Base-by-base conservation (phyloP, 2,797 vertebrate species). In the Rhodeus uyekii region DNA sequence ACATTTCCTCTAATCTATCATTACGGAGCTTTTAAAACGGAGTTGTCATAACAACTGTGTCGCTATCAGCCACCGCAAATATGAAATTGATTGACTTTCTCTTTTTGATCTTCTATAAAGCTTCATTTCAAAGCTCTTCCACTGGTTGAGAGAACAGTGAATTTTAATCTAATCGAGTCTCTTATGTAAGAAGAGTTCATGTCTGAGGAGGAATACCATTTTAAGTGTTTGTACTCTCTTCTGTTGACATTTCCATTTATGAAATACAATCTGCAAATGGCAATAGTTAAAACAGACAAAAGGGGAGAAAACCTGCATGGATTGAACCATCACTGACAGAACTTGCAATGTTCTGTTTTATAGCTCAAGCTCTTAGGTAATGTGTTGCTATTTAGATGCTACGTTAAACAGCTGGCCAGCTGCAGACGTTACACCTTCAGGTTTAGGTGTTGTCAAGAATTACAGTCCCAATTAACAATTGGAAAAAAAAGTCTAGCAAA, bases 41-140 rank as follows among this genome's bases (percentile, higher is more conserved):
- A 39, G 78, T 81, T 85, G 78, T 83, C 80, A 75, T 75, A 78
- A 82, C 80, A 85, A 85, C 80, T 78, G 80, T 60, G 69, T 76
- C 39, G 29, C 68, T 78, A 64, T 63, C 44, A 78, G 46, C 65
- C 18, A 61, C 48, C 10, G 24, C 55, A 76, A 82, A 83, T 83
- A 68, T 29, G 69, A 79, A 24, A 50, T 63, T 79, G 76, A 85
- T 48, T 85, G 76, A 80, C 77, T 78, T 85, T 77, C 29, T 78
- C 72, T 78, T 83, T 83, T 85, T 78, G 38, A 68, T 82, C 76
- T 79, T 85, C 58, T 58, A 46, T 61, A 64, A 72, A 81, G 76
- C 72, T 78, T 75, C 19, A 42, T 82, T 85, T 85, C 76, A 85
- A 82, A 85, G 75, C 63, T 68, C 68, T 78, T 50, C 65, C 44